These are phyloP conservation scores for Lagocephalus sceleratus DNA, from an alignment of 2,797 vertebrate species.

Conservation along the genomic window DNA sequence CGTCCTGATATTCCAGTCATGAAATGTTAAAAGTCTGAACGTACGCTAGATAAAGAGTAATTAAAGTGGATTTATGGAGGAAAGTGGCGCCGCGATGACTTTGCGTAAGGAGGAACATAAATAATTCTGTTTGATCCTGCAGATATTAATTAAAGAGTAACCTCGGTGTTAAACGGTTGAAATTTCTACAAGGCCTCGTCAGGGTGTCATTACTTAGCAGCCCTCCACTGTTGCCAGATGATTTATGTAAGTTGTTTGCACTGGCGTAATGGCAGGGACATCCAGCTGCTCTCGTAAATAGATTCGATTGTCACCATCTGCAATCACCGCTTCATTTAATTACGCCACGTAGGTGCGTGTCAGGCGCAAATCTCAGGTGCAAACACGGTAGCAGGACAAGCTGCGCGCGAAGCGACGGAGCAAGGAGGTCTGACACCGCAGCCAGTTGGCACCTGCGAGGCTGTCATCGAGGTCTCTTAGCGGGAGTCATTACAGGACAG, in stretches of 20 bases:
- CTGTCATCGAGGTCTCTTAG: slow-evolving; percentile 25
- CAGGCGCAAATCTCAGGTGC: slow-evolving; percentile 23
- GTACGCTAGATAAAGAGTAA: too few relatives aligned
- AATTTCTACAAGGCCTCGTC: too few relatives aligned
- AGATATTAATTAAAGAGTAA: too few relatives aligned
- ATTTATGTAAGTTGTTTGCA: slow-evolving; percentile 36
- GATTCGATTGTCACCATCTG: slow-evolving; percentile 35
- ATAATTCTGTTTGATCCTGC: too few relatives aligned
- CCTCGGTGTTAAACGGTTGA: too few relatives aligned
- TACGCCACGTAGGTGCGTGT: slow-evolving; percentile 15
- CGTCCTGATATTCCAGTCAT: too few relatives aligned
- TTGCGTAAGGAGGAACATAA: too few relatives aligned
- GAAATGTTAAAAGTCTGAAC: too few relatives aligned
- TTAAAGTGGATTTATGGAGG: too few relatives aligned
- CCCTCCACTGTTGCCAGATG: slow-evolving; percentile 22
- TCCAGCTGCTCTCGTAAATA: slow-evolving; percentile 46
- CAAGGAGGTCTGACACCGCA: background rate
- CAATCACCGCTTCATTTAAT: slow-evolving; percentile 33
- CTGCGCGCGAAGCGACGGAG: background rate
- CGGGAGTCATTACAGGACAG: slow-evolving; percentile 31
- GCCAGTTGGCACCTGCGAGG: background rate
- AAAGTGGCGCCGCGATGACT: too few relatives aligned
- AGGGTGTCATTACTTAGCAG: too few relatives aligned
- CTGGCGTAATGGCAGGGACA: slow-evolving; percentile 15
- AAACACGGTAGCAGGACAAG: slow-evolving; percentile 20